A percentile compares a stretch with the other conserved stretches of the same genome.
Evolutionary conservation across 2,113 vertebrate species (phyloP).

Genomic region (Cyrtonyx montezumae): DNA sequence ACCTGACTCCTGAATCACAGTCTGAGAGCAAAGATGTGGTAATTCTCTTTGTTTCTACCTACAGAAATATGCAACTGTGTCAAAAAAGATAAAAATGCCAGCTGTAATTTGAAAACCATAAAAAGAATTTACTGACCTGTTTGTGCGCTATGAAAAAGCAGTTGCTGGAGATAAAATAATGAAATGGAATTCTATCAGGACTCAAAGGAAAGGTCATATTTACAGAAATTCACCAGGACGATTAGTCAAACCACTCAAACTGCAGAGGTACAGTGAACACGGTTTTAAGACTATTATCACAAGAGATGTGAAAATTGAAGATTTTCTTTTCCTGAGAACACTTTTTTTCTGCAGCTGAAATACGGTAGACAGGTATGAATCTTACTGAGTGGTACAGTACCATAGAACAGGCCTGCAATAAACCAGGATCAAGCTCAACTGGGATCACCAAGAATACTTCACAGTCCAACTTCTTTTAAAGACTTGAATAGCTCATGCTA

Average conservation of each 20-base stretch:
- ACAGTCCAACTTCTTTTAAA: neutral
- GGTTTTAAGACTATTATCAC: neutral
- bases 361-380: neutral
- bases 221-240: neutral
- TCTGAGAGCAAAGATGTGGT: neutral
- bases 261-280: neutral
- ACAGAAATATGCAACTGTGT: neutral
- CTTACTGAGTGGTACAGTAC: neutral
- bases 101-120: neutral
- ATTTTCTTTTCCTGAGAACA: neutral
- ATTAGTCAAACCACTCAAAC: neutral
- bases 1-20: neutral
- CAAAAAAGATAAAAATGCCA: neutral
- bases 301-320: neutral
- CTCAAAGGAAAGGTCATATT: neutral
- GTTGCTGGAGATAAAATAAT: neutral
- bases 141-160: neutral
- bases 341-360: neutral
- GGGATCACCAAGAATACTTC: neutral
- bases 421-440: neutral
- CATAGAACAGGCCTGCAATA: neutral
- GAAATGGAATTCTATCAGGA: neutral
- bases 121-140: neutral
- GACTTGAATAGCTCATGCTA: neutral
- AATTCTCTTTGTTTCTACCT: neutral